phyloP scores from a whole-genome alignment of 2,113 vertebrate species.

The Boulengeromyrus knoepffleri region DNA sequence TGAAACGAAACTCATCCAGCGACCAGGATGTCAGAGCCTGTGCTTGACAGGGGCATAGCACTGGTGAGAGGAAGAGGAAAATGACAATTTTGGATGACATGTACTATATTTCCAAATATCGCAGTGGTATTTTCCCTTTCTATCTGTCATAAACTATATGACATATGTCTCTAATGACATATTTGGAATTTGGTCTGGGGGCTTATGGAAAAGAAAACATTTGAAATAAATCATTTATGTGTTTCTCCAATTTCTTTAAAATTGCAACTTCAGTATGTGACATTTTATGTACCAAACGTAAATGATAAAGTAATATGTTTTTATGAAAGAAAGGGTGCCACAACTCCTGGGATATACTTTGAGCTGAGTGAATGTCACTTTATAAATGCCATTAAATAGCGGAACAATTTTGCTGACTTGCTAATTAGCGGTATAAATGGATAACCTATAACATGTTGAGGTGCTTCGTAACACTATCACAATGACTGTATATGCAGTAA shows the following conservation, averaged over 20 bases:
- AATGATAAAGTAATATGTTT: neutral
- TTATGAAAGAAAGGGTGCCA: neutral
- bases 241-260: neutral
- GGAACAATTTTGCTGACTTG: neutral
- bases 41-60: neutral
- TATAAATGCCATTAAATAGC: neutral
- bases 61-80: neutral
- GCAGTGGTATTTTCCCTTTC: neutral
- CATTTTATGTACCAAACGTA: neutral
- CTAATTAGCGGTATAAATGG: neutral
- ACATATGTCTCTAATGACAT: neutral
- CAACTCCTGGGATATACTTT: neutral
- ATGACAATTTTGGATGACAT: neutral
- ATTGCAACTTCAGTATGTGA: neutral
- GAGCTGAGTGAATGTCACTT: neutral
- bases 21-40: neutral
- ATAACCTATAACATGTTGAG: neutral
- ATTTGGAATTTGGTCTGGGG: neutral
- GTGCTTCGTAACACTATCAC: neutral
- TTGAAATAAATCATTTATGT: neutral
- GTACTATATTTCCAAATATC: neutral
- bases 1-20: neutral
- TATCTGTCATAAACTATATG: neutral
- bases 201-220: neutral
- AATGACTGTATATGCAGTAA: neutral